Evolutionary conservation across 2,888 invertebrate genomes (phyloP), one percentile per base, ranked within the genome.

Genomic region (Philaethria dido): DNA sequence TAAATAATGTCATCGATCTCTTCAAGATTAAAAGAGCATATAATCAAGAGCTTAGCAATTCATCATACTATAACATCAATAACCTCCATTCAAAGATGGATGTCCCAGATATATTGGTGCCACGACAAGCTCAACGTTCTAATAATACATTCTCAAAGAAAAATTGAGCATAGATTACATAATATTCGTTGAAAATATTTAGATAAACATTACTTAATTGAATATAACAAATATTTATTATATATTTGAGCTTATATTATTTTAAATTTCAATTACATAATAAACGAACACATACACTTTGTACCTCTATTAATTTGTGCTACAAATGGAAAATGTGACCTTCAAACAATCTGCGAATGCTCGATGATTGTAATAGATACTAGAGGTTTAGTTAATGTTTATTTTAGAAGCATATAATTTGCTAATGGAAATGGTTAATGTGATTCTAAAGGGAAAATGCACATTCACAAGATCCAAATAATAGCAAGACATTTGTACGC

Each of bases 31-130:
- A 61, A 57, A 54, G 36, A 68, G 25, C 42, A 54, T 50, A 48
- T 64, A 33, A 48, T 60, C 48, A 62, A 69, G 60, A 55, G 25
- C 60, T 66, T 20, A 54, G 66, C 57, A 42, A 67, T 69, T 62
- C 61, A 67, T 69, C 67, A 67, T 64, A 39, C 50, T 61, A 61
- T 33, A 50, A 50, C 69, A 67, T 67, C 69, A 67, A 69, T 69
- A 69, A 62, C 66, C 57, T 44, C 63, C 18, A 66, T 66, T 61
- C 61, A 36, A 64, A 48, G 66, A 59, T 61, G 54, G 64, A 64
- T 64, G 63, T 52, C 54, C 68, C 54, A 68, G 61, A 68, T 64
- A 60, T 54, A 66, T 60, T 63, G 62, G 44, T 50, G 57, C 50
- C 55, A n/a, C 52, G 52, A 52, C 57, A 47, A 42, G 50, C 57